A percentile compares a stretch with the other conserved stretches of the same genome.
These are phyloP conservation scores for Carapus acus DNA, from an alignment of 2,797 vertebrate genomes.

Conservation along the genomic window DNA sequence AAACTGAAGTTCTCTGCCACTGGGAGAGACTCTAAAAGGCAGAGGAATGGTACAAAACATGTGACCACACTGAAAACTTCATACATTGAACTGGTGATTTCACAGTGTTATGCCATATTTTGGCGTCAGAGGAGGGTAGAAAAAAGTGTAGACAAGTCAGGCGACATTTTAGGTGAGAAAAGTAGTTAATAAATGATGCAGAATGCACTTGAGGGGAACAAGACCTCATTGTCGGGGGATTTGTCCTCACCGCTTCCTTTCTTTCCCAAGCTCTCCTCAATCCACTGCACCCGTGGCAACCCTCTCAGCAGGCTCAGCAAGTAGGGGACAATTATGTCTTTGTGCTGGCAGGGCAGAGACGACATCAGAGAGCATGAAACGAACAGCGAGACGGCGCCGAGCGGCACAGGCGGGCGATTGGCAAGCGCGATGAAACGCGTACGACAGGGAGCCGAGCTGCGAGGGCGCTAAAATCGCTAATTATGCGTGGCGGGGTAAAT, in stretches of 20 bases:
- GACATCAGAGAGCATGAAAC: conserved; percentile 36
- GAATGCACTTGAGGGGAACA: too few relatives aligned
- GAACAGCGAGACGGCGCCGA: conserved; percentile 14
- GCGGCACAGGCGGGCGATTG: conserved; percentile 4
- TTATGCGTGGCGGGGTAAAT: conserved; percentile 8
- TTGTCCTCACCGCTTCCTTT: conserved; percentile 83
- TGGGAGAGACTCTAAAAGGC: conserved; percentile 79
- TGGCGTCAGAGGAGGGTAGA: not conserved
- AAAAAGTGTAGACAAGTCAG: not conserved
- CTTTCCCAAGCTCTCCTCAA: conserved; percentile 87
- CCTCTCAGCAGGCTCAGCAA: conserved; percentile 88
- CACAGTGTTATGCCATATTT: too few relatives aligned
- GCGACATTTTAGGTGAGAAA: not conserved
- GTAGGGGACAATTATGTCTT: conserved; percentile 87
- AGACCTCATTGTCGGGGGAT: too few relatives aligned
- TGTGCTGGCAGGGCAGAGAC: conserved; percentile 79
- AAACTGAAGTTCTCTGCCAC: conserved; percentile 95
- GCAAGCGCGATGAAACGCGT: not conserved
- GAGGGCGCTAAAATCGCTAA: not conserved
- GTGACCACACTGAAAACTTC: too few relatives aligned
- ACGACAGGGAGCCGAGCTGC: not conserved
- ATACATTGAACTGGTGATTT: too few relatives aligned
- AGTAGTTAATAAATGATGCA: not conserved
- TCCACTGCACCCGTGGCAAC: conserved; percentile 91
- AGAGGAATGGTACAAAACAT: conserved; percentile 3